phyloP scores from a whole-genome alignment of 1,140 invertebrate species.

The Globodera ellingtonae region DNA sequence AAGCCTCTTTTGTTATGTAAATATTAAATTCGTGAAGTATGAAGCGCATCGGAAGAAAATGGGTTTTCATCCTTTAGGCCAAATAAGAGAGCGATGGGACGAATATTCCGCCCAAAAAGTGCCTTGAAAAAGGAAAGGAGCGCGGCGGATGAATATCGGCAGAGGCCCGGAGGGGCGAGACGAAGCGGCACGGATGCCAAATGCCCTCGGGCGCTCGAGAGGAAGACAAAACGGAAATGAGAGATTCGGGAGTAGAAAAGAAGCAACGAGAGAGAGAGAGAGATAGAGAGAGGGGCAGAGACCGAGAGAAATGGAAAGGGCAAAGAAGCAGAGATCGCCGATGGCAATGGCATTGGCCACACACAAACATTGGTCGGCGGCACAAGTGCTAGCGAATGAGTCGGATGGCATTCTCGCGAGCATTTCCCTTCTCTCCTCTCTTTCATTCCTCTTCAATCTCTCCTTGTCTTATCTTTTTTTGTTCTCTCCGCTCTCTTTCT shows the following conservation, averaged over 20 bases:
- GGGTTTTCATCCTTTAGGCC: background rate
- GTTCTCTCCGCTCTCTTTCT: background rate
- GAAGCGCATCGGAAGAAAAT: background rate
- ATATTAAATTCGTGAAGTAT: background rate
- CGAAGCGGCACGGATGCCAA: background rate
- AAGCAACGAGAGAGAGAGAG: background rate
- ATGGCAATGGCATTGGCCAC: background rate
- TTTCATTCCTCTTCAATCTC: background rate
- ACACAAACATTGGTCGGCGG: background rate
- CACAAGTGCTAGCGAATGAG: background rate
- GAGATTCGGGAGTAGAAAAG: background rate
- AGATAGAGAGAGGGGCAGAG: background rate
- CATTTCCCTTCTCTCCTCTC: too few species aligned
- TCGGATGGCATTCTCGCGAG: background rate
- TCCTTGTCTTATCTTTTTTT: background rate
- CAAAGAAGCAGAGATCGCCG: background rate
- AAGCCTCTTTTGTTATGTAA: too few species aligned
- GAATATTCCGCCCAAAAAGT: background rate
- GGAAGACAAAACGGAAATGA: background rate
- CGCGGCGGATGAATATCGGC: background rate
- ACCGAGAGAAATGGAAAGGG: background rate
- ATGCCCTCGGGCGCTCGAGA: background rate
- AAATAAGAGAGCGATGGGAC: background rate
- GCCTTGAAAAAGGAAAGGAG: background rate
- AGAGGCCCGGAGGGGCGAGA: background rate